These are phyloP conservation scores for Dendropsophus ebraccatus DNA, from an alignment of 2,113 vertebrate genomes.

Conservation along the genomic window DNA sequence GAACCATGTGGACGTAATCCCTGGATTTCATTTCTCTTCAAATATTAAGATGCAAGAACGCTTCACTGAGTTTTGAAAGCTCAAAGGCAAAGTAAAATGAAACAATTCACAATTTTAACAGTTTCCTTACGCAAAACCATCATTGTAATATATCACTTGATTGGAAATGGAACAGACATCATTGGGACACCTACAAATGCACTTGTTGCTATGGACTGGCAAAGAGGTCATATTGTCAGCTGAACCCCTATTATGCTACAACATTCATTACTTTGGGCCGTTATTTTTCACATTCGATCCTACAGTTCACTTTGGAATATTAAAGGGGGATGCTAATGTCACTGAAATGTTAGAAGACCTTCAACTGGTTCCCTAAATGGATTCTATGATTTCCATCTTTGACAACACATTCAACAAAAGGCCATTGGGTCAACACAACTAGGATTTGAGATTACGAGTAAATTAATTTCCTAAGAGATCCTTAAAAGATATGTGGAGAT, in stretches of 20 bases:
- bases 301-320: neutral
- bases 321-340: neutral
- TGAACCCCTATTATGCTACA: neutral
- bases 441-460: too few species aligned
- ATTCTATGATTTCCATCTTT: neutral
- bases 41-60: neutral
- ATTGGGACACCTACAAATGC: neutral
- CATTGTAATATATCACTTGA: neutral
- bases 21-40: constrained; percentile 22
- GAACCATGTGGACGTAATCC: neutral
- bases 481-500: too few species aligned
- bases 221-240: neutral
- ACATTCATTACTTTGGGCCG: neutral
- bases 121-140: neutral
- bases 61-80: neutral
- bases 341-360: neutral
- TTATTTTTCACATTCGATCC: too few species aligned
- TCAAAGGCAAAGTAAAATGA: neutral
- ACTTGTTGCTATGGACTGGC: neutral
- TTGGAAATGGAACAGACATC: neutral
- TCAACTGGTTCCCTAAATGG: neutral
- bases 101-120: constrained; percentile 4
- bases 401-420: neutral
- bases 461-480: too few species aligned
- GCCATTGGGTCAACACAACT: neutral